phyloP scores from a whole-genome alignment of 1,140 invertebrate genomes.

The Drosophila sulfurigaster region DNA sequence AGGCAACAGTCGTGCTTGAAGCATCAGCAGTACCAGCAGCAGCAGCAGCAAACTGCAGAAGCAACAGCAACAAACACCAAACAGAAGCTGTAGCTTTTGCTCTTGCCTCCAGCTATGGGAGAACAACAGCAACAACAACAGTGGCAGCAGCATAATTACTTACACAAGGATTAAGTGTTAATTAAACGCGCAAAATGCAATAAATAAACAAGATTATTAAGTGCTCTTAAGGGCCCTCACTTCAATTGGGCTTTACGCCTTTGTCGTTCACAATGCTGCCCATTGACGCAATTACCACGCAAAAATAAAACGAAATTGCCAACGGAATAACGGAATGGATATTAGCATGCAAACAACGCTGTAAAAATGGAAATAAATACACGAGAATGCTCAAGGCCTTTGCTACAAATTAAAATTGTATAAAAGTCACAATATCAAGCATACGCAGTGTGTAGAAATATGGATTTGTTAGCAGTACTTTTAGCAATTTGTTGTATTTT shows the following conservation, averaged over 20 bases:
- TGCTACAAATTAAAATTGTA: not conserved
- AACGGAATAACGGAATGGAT: not conserved
- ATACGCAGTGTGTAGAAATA: too few species aligned
- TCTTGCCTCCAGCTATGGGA: not conserved
- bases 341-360: not conserved
- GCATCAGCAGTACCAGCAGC: constrained; percentile 18
- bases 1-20: constrained; percentile 34
- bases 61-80: not conserved
- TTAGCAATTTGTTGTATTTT: not conserved
- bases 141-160: constrained; percentile 70
- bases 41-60: constrained; percentile 15
- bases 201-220: constrained; percentile 83
- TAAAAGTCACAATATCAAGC: not conserved
- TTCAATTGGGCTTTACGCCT: constrained; percentile 31
- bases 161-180: constrained; percentile 83
- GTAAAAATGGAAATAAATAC: not conserved
- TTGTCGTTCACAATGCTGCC: constrained; percentile 12
- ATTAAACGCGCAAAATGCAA: constrained; percentile 81
- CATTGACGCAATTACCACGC: constrained; percentile 8
- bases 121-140: constrained; percentile 25
- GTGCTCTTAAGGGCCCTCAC: constrained; percentile 51
- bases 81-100: constrained; percentile 9
- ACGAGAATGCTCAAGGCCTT: not conserved
- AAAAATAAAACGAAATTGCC: not conserved
- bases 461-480: not conserved